Evolutionary conservation across 2,797 vertebrate genomes (phyloP), one percentile per base, ranked within the genome.

Genomic region (Hybognathus amarus): DNA sequence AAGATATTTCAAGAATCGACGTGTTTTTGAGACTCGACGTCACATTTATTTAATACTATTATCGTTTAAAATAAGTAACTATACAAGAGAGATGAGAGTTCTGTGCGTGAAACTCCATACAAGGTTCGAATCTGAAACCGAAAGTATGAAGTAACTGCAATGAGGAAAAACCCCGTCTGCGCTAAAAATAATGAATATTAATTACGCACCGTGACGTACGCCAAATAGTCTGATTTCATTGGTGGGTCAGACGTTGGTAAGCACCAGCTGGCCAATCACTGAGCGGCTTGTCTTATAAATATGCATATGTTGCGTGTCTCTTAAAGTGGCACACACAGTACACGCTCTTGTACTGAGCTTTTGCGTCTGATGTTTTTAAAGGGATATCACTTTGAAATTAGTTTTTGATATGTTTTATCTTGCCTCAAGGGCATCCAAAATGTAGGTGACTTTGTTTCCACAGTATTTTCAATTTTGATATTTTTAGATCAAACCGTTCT

Each of bases 61-160:
- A 59, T 63, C 18, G 5, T 3, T 47, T 61, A 4, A 27, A 80
- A 77, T 12, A 7, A 30, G 40, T 47, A 12, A 12, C 33, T 20
- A 10, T 12, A 73, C 18, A 22, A 17, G 24, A 71, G 42, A 30
- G 59, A 18, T 5, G 10, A 24, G 6, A 61, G 24, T 42, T 3
- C 24, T 12, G 11, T 10, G 24, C 11, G 7, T 18, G 20, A 6
- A 17, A 4, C 6, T n/a, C 2, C 40, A 56, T 30, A 40, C 10
- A 24, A 11, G 0, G 0, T 10, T 6, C n/a, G 6, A 59, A 15
- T 50, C 13, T 59, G 82, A 89, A 89, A 89, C 76, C 77, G 85
- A 89, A 89, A 89, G 84, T 75, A 54, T 15, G 8, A 0, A 5
- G 1, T 4, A 0, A 5, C 5, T 36, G 36, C 4, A 30, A 70